A percentile compares a stretch with the other conserved stretches of the same genome.
Evolutionary conservation across 2,797 vertebrate species (phyloP).

Genomic region (Rhinatrema bivittatum): DNA sequence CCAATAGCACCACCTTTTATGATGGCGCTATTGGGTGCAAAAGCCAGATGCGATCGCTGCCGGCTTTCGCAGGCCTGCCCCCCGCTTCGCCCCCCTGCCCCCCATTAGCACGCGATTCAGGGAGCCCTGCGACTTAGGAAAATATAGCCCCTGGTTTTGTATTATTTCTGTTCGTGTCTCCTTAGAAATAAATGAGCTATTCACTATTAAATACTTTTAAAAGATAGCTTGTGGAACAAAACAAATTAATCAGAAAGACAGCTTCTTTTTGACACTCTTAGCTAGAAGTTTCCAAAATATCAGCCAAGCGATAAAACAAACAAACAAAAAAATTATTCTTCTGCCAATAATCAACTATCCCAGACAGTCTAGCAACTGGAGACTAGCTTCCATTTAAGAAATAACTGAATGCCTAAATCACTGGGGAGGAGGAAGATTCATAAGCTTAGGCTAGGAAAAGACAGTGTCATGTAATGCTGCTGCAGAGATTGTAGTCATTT

Average conservation of each 20-base stretch:
- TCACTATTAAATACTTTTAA: not conserved
- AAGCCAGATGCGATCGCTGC: too few species aligned
- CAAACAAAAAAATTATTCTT: conserved; percentile 31
- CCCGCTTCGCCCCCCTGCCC: too few species aligned
- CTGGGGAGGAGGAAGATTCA: not conserved
- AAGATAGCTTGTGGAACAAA: conserved; percentile 17
- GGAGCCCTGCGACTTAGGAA: too few species aligned
- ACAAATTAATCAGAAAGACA: conserved; percentile 21
- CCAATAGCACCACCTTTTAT: too few species aligned
- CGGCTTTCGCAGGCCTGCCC: too few species aligned
- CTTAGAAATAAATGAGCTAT: too few species aligned
- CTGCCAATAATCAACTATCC: conserved; percentile 10
- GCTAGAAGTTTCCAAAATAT: conserved; percentile 13
- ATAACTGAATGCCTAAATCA: conserved; percentile 11
- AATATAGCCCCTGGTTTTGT: too few species aligned
- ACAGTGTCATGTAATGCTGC: not conserved
- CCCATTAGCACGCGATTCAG: too few species aligned
- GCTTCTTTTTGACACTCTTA: not conserved
- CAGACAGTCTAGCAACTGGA: conserved; percentile 14
- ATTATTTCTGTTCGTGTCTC: too few species aligned
- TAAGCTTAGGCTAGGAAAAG: conserved; percentile 1
- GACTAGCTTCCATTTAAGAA: conserved; percentile 3
- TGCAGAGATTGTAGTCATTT: not conserved
- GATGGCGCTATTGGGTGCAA: too few species aligned
- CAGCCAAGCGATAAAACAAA: conserved; percentile 8